Conservation (phyloP, 2,113 vertebrate species). For the Willisornis vidua region DNA sequence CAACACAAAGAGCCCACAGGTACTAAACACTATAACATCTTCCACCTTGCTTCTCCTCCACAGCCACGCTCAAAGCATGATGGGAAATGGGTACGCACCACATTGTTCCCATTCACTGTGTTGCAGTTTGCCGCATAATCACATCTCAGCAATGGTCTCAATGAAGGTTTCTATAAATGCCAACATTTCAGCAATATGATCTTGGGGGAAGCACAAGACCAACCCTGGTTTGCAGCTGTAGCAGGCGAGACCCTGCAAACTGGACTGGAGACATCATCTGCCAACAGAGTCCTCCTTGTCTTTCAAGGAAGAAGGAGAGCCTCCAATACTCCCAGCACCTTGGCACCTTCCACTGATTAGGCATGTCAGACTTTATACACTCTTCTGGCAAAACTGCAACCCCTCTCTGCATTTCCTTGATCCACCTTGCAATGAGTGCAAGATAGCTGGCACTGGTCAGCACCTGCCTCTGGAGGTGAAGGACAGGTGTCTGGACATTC, state of each 20-base stretch:
- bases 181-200: not conserved
- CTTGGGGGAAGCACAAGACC: not conserved
- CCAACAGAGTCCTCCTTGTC: not conserved
- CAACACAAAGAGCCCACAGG: not conserved
- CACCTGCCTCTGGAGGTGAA: fast-evolving
- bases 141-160: not conserved
- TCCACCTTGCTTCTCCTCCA: not conserved
- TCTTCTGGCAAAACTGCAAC: not conserved
- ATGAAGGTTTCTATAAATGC: not conserved
- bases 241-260: fast-evolving
- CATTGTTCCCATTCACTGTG: not conserved
- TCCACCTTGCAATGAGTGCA: fast-evolving
- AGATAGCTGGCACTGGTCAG: not conserved
- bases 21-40: not conserved
- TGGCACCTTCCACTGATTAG: not conserved
- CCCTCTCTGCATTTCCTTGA: not conserved
- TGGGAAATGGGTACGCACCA: not conserved
- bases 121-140: not conserved
- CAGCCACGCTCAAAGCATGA: not conserved
- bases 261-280: not conserved
- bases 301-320: not conserved
- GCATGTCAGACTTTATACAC: not conserved
- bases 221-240: not conserved
- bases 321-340: not conserved
- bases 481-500: fast-evolving